Evolutionary conservation across 53 echinoderm and acorn worm genomes (phyloP), one percentile per base, ranked within the genome.

Genomic region (Paracentrotus lividus): DNA sequence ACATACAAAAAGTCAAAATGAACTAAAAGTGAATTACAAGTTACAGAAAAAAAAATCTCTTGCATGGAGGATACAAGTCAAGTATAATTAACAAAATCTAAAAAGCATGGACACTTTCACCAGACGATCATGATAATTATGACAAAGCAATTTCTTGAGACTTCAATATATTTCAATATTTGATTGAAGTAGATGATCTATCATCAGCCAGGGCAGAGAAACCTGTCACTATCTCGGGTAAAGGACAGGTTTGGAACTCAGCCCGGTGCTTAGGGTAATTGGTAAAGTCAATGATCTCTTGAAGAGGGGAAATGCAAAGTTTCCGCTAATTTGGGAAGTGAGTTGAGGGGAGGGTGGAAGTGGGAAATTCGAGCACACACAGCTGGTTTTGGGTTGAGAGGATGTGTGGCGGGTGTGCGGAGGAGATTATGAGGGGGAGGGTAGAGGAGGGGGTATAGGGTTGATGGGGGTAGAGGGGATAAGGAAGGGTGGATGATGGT

Each of bases 261-360:
- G 47, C 81, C 56, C 86, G 86, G 72, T 34, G 57, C 23, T 52
- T 54, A 3, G 47, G 86, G 86, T 86, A 86, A 86, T 56, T 86
- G 9, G 21, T 6, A 33, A 64, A 65, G 89, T 89, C 89, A 89
- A 89, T 58, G 89, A 89, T 89, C 89, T 59, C 60, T 89, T 15
- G 40, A 3, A 24, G 64, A 40, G 20, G 89, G 89, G 89, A 89
- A 89, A 89, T 89, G 45, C 44, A 89, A 89, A 89, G 64, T 64
- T 89, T 89, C 89, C 89, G 89, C 66, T 89, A 64, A 59, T 89
- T 59, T 89, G 89, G 89, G 89, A 89, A 89, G 89, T 65, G 89
- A 44, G 66, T 64, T 59, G 65, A 61, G 88, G 88, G 88, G 88
- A 10, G 88, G 88, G 88, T 88, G 88, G 88, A 88, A 88, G 88